These are phyloP conservation scores for Carabus problematicus DNA, from an alignment of 2,888 invertebrate genomes.

Conservation along the genomic window DNA sequence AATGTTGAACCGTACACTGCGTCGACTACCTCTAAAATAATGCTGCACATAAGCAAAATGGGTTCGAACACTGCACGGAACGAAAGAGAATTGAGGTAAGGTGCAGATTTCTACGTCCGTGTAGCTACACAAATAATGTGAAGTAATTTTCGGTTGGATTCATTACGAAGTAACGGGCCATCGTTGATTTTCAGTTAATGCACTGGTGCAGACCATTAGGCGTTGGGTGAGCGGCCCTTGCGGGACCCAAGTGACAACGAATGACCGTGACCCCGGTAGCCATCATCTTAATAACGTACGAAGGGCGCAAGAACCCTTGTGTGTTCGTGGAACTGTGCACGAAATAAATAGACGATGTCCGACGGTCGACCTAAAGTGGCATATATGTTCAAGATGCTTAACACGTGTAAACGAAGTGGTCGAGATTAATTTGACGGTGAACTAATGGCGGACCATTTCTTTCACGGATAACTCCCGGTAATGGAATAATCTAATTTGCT, in stretches of 20 bases:
- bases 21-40: neutral
- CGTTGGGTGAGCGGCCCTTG: constrained; percentile 19
- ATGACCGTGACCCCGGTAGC: constrained; percentile 13
- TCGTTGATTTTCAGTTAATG: constrained; percentile 38
- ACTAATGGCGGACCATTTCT: constrained; percentile 28
- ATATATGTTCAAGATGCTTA: constrained; percentile 16
- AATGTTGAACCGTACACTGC: too few species aligned
- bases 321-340: neutral
- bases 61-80: too few species aligned
- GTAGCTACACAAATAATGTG: constrained; percentile 25
- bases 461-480: constrained; percentile 26
- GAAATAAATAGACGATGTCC: constrained; percentile 22
- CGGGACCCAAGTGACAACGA: constrained; percentile 33
- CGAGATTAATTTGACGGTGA: constrained; percentile 30
- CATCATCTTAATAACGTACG: neutral
- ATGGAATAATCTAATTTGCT: constrained; percentile 21
- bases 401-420: constrained; percentile 26
- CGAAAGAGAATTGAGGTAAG: constrained; percentile 25
- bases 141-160: constrained; percentile 31
- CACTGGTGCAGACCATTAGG: constrained; percentile 29
- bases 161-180: constrained; percentile 30
- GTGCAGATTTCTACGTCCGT: constrained; percentile 34
- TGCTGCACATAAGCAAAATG: neutral
- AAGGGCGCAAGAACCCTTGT: neutral
- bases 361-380: constrained; percentile 13